These are phyloP conservation scores for Alfaro cultratus DNA, from an alignment of 2,797 vertebrate species.

Conservation along the genomic window DNA sequence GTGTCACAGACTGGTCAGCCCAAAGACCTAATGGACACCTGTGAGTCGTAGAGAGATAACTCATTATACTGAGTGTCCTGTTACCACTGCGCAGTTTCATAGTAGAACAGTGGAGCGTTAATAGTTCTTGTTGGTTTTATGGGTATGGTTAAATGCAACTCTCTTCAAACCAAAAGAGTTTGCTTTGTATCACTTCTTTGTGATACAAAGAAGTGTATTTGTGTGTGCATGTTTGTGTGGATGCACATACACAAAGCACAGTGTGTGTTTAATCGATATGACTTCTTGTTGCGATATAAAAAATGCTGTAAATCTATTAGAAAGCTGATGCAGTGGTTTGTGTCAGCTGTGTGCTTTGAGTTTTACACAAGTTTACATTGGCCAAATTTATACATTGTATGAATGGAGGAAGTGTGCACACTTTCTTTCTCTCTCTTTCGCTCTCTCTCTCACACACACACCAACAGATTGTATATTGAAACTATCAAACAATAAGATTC, in stretches of 20 bases:
- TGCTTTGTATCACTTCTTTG: conserved; percentile 24
- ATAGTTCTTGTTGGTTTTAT: conserved; percentile 54
- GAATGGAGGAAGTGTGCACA: conserved; percentile 24
- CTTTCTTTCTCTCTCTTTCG: not conserved
- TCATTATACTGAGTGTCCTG: conserved; percentile 63
- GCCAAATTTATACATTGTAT: conserved; percentile 34
- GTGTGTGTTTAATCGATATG: conserved; percentile 10
- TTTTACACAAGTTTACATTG: conserved; percentile 21
- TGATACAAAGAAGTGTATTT: too few species aligned
- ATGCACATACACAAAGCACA: not conserved
- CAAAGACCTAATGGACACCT: conserved; percentile 74
- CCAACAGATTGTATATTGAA: conserved; percentile 76
- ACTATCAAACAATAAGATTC: conserved; percentile 83
- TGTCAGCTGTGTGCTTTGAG: conserved; percentile 44
- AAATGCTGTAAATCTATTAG: conserved; percentile 32
- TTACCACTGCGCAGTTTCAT: conserved; percentile 51
- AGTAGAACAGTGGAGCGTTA: conserved; percentile 44
- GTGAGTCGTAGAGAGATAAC: conserved; percentile 65
- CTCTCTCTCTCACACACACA: conserved; percentile 11
- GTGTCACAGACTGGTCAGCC: conserved; percentile 69
- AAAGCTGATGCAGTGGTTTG: conserved; percentile 31
- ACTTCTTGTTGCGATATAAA: conserved; percentile 32
- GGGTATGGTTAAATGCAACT: conserved; percentile 38
- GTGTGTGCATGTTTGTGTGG: not conserved
- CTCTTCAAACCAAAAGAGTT: conserved; percentile 33